Evolutionary conservation across 2,113 vertebrate species (phyloP).

Genomic region (Dendropsophus ebraccatus): DNA sequence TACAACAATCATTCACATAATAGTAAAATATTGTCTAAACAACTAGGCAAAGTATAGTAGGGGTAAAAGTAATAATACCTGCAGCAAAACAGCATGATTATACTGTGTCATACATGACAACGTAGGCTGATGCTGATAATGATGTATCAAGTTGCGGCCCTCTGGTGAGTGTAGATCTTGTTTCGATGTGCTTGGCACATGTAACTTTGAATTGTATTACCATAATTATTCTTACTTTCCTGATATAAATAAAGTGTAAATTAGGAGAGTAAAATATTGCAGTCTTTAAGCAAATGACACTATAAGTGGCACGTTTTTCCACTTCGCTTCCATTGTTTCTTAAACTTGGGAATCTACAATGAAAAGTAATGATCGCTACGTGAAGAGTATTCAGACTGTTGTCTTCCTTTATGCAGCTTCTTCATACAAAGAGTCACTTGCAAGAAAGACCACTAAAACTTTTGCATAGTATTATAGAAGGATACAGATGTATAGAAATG

Average conservation of each 20-base stretch:
- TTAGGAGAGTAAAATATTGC: conserved; percentile 66
- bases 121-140: neutral
- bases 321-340: neutral
- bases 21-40: too few relatives aligned
- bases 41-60: neutral
- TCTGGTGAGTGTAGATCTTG: neutral
- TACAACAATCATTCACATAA: too few relatives aligned
- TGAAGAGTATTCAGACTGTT: neutral
- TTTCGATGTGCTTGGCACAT: conserved; percentile 71
- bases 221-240: conserved; percentile 70
- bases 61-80: neutral
- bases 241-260: conserved; percentile 72
- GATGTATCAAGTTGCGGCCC: neutral
- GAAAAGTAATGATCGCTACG: neutral
- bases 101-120: neutral
- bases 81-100: neutral
- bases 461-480: too few relatives aligned
- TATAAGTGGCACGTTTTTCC: neutral
- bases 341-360: neutral
- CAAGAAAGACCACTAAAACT: too few relatives aligned
- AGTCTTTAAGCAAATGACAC: conserved; percentile 61
- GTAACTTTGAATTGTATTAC: conserved; percentile 78
- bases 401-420: too few relatives aligned
- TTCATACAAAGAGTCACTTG: too few relatives aligned
- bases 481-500: too few relatives aligned